Percentiles rank a stretch among this genome's conserved stretches.
Evolutionary conservation across 2,113 vertebrate genomes (phyloP).

Genomic region (Hucho hucho): DNA sequence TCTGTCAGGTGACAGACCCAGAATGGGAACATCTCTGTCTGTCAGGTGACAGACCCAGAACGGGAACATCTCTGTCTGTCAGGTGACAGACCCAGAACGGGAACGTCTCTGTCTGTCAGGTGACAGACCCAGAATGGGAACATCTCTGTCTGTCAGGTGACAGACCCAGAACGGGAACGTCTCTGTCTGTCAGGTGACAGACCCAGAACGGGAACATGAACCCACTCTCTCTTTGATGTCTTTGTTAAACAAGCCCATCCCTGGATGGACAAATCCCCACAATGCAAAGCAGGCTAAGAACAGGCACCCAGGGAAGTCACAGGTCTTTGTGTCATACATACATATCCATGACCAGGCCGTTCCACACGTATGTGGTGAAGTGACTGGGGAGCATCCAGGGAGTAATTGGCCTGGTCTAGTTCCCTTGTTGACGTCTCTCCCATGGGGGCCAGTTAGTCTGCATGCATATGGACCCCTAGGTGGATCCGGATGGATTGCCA

Average conservation of each 20-base stretch:
- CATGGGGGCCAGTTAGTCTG: background rate
- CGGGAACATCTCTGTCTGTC: background rate
- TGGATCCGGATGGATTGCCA: conserved; percentile 5
- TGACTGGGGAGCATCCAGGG: background rate
- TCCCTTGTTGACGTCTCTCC: background rate
- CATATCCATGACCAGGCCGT: background rate
- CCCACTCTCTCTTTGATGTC: background rate
- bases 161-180: no score
- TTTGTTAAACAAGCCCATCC: background rate
- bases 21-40: no score
- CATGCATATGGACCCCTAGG: background rate
- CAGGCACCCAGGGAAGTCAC: conserved; percentile 1
- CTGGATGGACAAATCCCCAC: background rate
- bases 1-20: no score
- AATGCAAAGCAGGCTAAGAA: background rate
- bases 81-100: background rate
- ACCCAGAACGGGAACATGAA: no score
- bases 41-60: no score
- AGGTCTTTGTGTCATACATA: background rate
- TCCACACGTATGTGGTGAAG: background rate
- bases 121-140: no score
- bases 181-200: no score
- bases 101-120: background rate
- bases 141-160: no score
- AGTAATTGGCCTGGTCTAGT: background rate